Evolutionary conservation across 2,113 vertebrate genomes (phyloP).

Genomic region (Chamaetylas fuelleborni): DNA sequence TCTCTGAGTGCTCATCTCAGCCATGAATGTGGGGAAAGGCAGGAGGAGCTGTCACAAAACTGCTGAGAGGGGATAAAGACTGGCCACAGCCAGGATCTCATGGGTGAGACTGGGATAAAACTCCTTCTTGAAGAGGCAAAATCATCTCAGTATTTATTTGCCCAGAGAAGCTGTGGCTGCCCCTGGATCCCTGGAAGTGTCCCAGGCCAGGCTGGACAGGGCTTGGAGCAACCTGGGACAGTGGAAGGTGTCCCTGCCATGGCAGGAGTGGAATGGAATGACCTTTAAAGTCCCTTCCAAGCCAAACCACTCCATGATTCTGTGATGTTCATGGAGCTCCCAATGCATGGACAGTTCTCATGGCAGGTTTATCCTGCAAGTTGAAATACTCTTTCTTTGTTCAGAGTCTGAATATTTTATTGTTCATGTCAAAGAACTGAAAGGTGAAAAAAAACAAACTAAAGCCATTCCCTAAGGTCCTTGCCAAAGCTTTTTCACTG

Average conservation of each 20-base stretch:
- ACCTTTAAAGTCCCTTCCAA: background rate
- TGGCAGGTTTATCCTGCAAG: background rate
- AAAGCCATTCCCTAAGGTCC: background rate
- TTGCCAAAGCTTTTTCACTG: background rate
- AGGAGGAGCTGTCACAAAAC: background rate
- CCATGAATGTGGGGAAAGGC: background rate
- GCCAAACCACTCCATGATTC: background rate
- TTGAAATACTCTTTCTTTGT: background rate
- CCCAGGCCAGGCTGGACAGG: rapidly evolving
- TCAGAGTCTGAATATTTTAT: background rate
- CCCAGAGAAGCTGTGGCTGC: background rate
- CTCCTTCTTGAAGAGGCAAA: background rate
- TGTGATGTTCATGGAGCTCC: background rate
- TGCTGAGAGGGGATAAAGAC: background rate
- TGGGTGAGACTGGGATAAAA: background rate
- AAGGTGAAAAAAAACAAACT: background rate
- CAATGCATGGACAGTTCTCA: rapidly evolving
- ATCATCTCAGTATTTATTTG: background rate
- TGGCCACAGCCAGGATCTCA: background rate
- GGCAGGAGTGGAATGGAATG: rapidly evolving
- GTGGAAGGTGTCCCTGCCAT: background rate
- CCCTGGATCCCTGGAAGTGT: background rate
- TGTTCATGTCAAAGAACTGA: background rate
- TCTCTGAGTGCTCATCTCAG: background rate
- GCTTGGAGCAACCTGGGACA: background rate